Conservation (phyloP, 2,797 vertebrate genomes). For the Dromococcyx pavoninus region DNA sequence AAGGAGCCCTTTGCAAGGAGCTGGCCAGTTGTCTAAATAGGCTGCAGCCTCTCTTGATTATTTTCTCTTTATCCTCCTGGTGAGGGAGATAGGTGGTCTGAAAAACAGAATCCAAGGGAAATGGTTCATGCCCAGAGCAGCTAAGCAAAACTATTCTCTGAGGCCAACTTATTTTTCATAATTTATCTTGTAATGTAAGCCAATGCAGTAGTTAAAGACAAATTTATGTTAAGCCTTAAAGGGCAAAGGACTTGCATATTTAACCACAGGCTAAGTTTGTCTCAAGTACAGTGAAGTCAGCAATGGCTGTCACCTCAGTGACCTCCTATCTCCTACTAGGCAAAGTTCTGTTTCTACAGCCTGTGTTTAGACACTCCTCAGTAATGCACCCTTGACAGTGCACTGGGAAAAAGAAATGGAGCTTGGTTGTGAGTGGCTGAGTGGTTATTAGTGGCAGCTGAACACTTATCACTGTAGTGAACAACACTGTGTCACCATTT, state of each 20-base stretch:
- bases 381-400: not conserved
- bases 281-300: constrained; percentile 38
- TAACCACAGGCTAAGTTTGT: constrained; percentile 60
- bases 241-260: constrained; percentile 64
- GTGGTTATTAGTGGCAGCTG: not conserved
- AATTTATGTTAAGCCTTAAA: constrained; percentile 53
- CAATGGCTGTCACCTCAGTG: not conserved
- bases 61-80: constrained; percentile 61
- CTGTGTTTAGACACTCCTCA: not conserved
- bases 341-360: constrained; percentile 7
- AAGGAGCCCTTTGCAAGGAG: constrained; percentile 19
- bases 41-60: constrained; percentile 50
- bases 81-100: constrained; percentile 61
- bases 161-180: constrained; percentile 64
- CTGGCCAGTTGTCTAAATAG: constrained; percentile 66
- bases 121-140: constrained; percentile 55
- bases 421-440: not conserved
- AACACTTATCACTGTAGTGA: not conserved
- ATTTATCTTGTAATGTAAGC: constrained; percentile 65
- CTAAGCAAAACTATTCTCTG: constrained; percentile 61
- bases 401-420: not conserved
- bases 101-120: constrained; percentile 41
- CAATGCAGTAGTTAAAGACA: constrained; percentile 57
- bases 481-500: not conserved
- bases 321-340: constrained; percentile 10